phyloP scores from a whole-genome alignment of 30 jellyfish, hydroid and myxozoan genomes.

The Aurelia sp. region DNA sequence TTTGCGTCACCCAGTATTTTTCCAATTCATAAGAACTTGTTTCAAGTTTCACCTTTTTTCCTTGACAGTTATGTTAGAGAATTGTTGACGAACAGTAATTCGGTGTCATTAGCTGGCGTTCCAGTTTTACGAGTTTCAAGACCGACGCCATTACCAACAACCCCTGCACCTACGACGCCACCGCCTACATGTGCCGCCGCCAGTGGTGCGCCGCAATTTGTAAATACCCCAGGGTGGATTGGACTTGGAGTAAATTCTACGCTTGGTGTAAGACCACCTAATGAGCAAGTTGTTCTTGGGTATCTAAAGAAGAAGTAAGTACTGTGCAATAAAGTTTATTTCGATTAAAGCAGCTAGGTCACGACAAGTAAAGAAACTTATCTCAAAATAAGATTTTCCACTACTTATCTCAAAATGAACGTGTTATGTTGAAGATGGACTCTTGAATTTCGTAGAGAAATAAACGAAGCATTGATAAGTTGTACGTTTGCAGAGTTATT shows the following conservation, averaged over 20 bases:
- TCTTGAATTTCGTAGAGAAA: not conserved
- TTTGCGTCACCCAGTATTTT: no score
- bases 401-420: not conserved
- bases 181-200: slow-evolving; percentile 94
- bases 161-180: slow-evolving; percentile 84
- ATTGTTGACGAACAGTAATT: slow-evolving; percentile 23
- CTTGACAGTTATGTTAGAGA: slow-evolving; percentile 47
- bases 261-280: slow-evolving; percentile 70
- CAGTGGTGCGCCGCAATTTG: slow-evolving; percentile 56
- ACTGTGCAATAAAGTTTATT: no score
- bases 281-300: slow-evolving; percentile 33
- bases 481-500: no score
- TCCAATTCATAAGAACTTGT: not conserved
- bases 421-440: no score
- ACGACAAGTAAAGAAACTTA: no score
- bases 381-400: no score
- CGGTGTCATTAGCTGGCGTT: slow-evolving; percentile 79
- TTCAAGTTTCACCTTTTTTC: not conserved
- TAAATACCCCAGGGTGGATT: slow-evolving; percentile 38
- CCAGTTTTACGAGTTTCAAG: slow-evolving; percentile 29
- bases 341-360: no score
- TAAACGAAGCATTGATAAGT: not conserved
- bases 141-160: slow-evolving; percentile 75
- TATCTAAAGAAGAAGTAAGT: slow-evolving; percentile 45
- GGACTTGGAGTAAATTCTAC: slow-evolving; percentile 69